Percentiles rank a stretch among this genome's conserved stretches.
These are phyloP conservation scores for Platysteira castanea DNA, from an alignment of 2,113 vertebrate species.

Conservation along the genomic window DNA sequence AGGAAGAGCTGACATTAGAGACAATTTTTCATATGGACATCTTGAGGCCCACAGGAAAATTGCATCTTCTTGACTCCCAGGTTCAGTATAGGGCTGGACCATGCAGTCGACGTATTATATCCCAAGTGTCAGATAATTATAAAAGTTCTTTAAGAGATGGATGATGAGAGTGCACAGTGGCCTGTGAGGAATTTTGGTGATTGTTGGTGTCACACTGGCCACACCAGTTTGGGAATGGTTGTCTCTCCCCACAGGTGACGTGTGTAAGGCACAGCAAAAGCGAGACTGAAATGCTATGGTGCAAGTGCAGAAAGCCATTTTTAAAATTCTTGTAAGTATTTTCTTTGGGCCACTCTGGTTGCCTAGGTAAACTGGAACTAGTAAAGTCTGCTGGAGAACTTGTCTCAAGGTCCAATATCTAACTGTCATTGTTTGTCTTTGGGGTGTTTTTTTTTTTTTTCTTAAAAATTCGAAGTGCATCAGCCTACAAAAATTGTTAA, in stretches of 20 bases:
- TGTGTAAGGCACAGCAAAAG: not conserved
- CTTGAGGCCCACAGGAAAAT: not conserved
- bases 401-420: not conserved
- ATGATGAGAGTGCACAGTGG: not conserved
- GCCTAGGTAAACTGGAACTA: not conserved
- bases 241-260: not conserved
- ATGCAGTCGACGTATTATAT: not conserved
- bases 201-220: not conserved
- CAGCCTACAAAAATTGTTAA: not conserved
- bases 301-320: not conserved
- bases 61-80: not conserved
- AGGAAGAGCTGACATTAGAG: not conserved
- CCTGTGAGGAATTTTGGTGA: not conserved
- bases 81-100: not conserved
- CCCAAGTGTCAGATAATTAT: not conserved
- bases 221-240: not conserved
- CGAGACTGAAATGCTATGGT: not conserved
- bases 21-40: not conserved
- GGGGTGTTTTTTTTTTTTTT: not conserved
- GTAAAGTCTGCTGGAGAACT: not conserved
- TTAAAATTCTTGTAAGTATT: not conserved
- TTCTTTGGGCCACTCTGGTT: not conserved
- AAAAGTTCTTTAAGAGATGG: not conserved
- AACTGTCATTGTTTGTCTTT: not conserved
- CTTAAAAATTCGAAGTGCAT: not conserved